These are phyloP conservation scores for Piezodorus guildinii DNA, from an alignment of 1,140 invertebrate species.

Conservation along the genomic window DNA sequence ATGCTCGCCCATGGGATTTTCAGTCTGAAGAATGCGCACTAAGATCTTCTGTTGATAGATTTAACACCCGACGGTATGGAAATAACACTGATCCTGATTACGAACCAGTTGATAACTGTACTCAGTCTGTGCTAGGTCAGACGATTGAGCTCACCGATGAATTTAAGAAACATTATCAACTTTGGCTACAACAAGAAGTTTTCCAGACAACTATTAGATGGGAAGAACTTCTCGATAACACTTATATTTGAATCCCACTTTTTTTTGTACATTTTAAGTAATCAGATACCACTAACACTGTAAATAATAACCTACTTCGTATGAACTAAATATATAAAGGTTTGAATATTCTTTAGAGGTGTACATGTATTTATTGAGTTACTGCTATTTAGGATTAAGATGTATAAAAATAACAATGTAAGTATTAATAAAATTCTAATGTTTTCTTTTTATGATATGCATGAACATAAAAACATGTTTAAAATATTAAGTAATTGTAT, in stretches of 20 bases:
- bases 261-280: too few species aligned
- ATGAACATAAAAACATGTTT: too few species aligned
- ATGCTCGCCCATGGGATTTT: constrained; percentile 96
- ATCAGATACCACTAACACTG: too few species aligned
- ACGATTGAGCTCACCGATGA: constrained; percentile 77
- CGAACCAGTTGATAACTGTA: constrained; percentile 73
- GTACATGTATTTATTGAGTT: too few species aligned
- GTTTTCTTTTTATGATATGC: too few species aligned
- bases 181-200: constrained; percentile 95
- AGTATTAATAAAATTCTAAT: too few species aligned
- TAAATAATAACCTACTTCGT: too few species aligned
- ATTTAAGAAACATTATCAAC: constrained; percentile 92
- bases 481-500: too few species aligned
- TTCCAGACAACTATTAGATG: constrained; percentile 73
- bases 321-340: too few species aligned
- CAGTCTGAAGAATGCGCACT: constrained; percentile 95
- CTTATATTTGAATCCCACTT: constrained; percentile 10
- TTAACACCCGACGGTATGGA: constrained; percentile 81
- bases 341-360: too few species aligned
- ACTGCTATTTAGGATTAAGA: too few species aligned
- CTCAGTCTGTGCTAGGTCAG: constrained; percentile 71
- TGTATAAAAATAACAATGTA: too few species aligned
- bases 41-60: constrained; percentile 84
- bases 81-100: constrained; percentile 48
- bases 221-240: constrained; percentile 44